Base-by-base conservation (phyloP, 2,888 invertebrate species). In the Melinaea marsaeus region DNA sequence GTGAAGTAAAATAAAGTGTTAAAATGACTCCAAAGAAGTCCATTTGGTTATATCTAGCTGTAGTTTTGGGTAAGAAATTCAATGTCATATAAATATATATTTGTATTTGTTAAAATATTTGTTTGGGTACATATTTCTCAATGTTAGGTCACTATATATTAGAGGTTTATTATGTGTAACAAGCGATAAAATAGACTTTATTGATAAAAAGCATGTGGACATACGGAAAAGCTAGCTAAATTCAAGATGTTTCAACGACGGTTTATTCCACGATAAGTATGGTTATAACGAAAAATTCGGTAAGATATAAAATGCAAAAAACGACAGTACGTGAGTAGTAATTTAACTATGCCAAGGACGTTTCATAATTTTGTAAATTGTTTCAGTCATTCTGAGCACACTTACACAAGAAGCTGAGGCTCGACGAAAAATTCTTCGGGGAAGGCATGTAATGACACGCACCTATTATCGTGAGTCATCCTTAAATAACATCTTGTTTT, bases 371-470 rank as follows among this genome's bases (percentile, higher is more conserved):
- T n/a, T 46, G n/a, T 46, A 13, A 11, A 13, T 46, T 51, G 48
- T 81, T 91, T 71, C 88, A 95, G 94, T 94, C 75, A 85, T 96
- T 63, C 79, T 95, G 75, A 92, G 95, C 66, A 91, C 94, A 46
- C 89, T 94, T 57, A 90, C 94, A 71, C 93, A 93, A 75, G 95
- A 95, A 86, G 92, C 92, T 34, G 96, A 96, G 81, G 96, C 93
- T 11, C 92, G 96, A 75, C 92, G 96, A 74, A 95, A 95, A 81
- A 95, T 96, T 75, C 90, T 96, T 54, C 91, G 95, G 75, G 96
- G 96, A 61, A 91, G 96, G 69, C 94, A 95, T 86, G 94, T 95
- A 11, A 92, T 96, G 76, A 96, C 94, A 2, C 92, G 95, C 68
- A 93, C 92, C 65, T 96, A 96, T 79, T 95, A 95, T 78, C 92